Conservation (phyloP, 2,113 vertebrate species). For the Bambusicola thoracicus region DNA sequence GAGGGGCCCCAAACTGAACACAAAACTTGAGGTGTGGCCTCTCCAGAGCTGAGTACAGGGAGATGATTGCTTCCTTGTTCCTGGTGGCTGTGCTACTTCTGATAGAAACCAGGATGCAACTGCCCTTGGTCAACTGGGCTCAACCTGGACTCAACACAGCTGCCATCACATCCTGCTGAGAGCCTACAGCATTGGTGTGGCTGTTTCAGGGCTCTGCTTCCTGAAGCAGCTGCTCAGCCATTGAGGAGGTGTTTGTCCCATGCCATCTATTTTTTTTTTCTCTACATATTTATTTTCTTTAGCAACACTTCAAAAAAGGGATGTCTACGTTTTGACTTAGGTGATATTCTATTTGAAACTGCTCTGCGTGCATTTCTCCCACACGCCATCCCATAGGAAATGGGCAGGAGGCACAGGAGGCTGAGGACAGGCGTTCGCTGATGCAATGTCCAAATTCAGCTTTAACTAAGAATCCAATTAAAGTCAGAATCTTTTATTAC, state of each 20-base stretch:
- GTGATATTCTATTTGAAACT: neutral
- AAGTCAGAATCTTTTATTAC: neutral
- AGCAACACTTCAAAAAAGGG: neutral
- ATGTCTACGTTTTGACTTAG: neutral
- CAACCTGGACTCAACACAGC: too few species aligned
- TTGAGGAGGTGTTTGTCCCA: neutral
- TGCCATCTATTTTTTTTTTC: neutral
- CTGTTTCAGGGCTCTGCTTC: neutral
- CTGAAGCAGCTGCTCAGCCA: neutral
- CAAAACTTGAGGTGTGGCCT: too few species aligned
- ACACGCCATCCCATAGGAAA: neutral
- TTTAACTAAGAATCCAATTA: neutral
- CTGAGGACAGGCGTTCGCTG: neutral
- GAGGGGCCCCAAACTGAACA: too few species aligned
- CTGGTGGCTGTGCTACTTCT: too few species aligned
- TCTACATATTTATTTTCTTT: neutral
- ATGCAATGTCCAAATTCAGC: neutral
- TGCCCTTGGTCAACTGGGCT: too few species aligned
- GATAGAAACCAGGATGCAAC: too few species aligned
- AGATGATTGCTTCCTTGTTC: too few species aligned
- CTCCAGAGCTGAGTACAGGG: too few species aligned
- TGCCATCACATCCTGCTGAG: neutral
- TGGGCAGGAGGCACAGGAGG: neutral
- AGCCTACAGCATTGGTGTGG: neutral
- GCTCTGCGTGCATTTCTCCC: neutral